Evolutionary conservation across 2,797 vertebrate genomes (phyloP).

Genomic region (Phrynocephalus guinanensis): DNA sequence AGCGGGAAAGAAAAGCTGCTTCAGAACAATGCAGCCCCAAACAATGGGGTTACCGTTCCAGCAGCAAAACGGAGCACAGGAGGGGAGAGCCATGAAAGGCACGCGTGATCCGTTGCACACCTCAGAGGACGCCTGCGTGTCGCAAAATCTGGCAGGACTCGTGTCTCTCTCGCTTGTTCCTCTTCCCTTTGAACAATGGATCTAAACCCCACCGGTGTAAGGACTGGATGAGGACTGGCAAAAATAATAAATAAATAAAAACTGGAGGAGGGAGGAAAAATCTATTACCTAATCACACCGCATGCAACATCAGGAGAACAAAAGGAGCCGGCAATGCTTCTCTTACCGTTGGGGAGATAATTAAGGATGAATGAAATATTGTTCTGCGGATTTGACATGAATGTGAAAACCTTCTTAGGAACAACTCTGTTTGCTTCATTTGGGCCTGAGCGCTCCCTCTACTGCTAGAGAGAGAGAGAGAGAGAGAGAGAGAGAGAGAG

Average conservation of each 20-base stretch:
- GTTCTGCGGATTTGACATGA: constrained; percentile 64
- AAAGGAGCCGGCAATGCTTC: constrained; percentile 64
- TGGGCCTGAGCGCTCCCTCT: constrained; percentile 9
- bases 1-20: constrained; percentile 66
- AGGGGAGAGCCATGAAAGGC: constrained; percentile 59
- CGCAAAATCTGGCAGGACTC: constrained; percentile 55
- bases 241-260: not conserved
- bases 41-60: constrained; percentile 62
- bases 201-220: constrained; percentile 62
- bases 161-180: constrained; percentile 48
- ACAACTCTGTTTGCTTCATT: constrained; percentile 64
- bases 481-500: too few relatives aligned
- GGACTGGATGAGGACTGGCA: constrained; percentile 50
- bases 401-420: constrained; percentile 49
- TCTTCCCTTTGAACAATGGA: constrained; percentile 70
- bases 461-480: constrained; percentile 5
- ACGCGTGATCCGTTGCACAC: constrained; percentile 34
- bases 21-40: constrained; percentile 61
- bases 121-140: constrained; percentile 57
- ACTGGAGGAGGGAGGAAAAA: not conserved
- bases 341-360: constrained; percentile 67
- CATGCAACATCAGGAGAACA: constrained; percentile 70
- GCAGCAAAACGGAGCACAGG: constrained; percentile 53
- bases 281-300: constrained; percentile 54
- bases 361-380: constrained; percentile 67